Percentiles rank a stretch among this genome's conserved stretches.
Conservation (phyloP, 2,797 vertebrate genomes). For the Nasua narica region DNA sequence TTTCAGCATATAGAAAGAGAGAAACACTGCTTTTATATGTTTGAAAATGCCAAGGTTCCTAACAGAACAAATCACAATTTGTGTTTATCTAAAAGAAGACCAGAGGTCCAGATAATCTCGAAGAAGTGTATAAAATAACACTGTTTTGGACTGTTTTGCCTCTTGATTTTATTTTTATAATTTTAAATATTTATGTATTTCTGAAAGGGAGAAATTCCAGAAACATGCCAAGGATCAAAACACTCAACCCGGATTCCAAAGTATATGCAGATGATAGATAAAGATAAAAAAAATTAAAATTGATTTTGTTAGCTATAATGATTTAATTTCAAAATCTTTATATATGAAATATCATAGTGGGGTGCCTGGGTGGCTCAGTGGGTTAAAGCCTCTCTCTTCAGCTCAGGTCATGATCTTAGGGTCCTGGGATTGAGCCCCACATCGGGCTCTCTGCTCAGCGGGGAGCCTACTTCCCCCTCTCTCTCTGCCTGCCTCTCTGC, state of each 20-base stretch:
- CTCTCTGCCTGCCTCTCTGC: too few relatives aligned
- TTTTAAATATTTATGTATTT: background rate
- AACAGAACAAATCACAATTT: background rate
- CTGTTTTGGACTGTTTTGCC: background rate
- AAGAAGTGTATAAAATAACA: background rate
- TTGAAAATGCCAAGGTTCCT: background rate
- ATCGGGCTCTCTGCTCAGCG: too few relatives aligned
- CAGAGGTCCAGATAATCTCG: background rate
- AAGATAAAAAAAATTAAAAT: background rate
- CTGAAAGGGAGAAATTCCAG: background rate
- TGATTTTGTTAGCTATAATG: background rate
- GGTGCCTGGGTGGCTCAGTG: too few relatives aligned
- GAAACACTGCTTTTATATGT: background rate
- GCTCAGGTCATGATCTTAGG: too few relatives aligned
- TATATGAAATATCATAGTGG: background rate
- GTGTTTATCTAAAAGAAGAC: background rate
- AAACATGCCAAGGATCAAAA: background rate
- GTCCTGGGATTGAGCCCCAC: too few relatives aligned
- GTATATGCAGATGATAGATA: background rate
- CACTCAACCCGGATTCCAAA: background rate
- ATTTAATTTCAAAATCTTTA: background rate
- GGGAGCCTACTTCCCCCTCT: too few relatives aligned
- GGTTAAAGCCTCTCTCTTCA: too few relatives aligned
- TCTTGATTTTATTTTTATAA: background rate
- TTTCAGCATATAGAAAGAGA: background rate